Percentiles rank a stretch among this genome's conserved stretches.
Conservation (phyloP, 53 echinoderm and acorn worm species). For the Hippasteria phrygiana region DNA sequence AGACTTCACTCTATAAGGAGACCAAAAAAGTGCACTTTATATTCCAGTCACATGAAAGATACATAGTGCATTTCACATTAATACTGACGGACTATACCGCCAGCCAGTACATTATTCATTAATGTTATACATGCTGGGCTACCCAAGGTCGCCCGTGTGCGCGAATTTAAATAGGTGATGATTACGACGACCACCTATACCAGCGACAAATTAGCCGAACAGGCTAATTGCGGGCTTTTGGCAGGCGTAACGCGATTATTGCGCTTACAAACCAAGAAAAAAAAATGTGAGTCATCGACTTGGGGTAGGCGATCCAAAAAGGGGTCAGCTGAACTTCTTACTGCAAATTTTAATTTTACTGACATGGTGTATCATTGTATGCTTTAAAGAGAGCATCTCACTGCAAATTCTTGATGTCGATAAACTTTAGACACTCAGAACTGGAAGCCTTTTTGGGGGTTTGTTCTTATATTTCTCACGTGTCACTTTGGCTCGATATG, state of each 20-base stretch:
- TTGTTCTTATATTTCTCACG: too few relatives aligned
- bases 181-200: conserved; percentile 8
- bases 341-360: background rate
- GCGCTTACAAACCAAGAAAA: background rate
- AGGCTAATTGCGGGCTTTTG: conserved; percentile 31
- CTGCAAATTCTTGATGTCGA: too few relatives aligned
- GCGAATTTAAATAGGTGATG: conserved; percentile 15
- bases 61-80: too few relatives aligned
- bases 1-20: too few relatives aligned
- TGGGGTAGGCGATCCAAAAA: background rate
- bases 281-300: conserved; percentile 37
- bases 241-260: conserved; percentile 33
- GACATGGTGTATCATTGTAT: too few relatives aligned
- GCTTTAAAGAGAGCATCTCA: too few relatives aligned
- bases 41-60: too few relatives aligned
- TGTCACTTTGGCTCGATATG: too few relatives aligned
- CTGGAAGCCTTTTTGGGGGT: too few relatives aligned
- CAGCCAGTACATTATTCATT: background rate
- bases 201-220: conserved; percentile 38
- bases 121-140: background rate
- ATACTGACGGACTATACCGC: background rate
- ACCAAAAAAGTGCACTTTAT: too few relatives aligned
- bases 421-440: too few relatives aligned
- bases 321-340: conserved; percentile 54
- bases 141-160: conserved; percentile 35